Evolutionary conservation across 2,113 vertebrate species (phyloP).

Genomic region (Nothobranchius kuhntae): DNA sequence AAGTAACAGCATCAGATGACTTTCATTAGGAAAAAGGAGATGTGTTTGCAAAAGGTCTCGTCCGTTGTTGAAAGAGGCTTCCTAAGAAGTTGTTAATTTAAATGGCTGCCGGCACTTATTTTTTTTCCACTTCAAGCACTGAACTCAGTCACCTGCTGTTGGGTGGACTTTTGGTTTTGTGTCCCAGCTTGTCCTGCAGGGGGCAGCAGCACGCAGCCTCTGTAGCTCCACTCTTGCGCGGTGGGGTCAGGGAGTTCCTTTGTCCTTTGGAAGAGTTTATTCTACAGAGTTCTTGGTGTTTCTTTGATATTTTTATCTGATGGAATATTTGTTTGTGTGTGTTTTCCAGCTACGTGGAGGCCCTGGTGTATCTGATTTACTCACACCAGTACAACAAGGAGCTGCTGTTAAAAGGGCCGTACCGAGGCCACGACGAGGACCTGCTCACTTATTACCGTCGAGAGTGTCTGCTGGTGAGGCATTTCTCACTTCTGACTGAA

Average conservation of each 20-base stretch:
- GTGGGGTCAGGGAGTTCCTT: slow-evolving; percentile 49
- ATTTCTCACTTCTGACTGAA: not conserved
- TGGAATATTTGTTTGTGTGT: slow-evolving; percentile 21
- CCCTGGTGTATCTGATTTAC: slow-evolving; percentile 93
- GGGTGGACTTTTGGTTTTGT: too few species aligned
- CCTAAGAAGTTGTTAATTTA: too few species aligned
- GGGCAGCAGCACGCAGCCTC: slow-evolving; percentile 55
- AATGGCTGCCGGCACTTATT: too few species aligned
- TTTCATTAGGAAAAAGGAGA: too few species aligned
- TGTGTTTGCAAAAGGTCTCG: too few species aligned
- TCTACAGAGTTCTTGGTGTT: slow-evolving; percentile 12
- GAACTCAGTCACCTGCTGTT: not conserved
- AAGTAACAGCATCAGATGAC: too few species aligned
- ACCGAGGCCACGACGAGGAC: slow-evolving; percentile 90
- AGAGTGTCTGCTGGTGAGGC: slow-evolving; percentile 94
- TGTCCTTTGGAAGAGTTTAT: slow-evolving; percentile 7
- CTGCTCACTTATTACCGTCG: slow-evolving; percentile 91
- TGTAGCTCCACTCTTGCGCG: slow-evolving; percentile 11
- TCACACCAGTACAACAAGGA: slow-evolving; percentile 96
- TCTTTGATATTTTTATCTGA: slow-evolving; percentile 31
- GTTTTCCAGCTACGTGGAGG: slow-evolving; percentile 88
- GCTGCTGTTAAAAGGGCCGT: slow-evolving; percentile 88
- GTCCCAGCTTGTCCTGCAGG: slow-evolving; percentile 52
- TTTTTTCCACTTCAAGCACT: too few species aligned
- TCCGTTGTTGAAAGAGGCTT: too few species aligned